Evolutionary conservation across 2,888 invertebrate species (phyloP), one percentile per base, ranked within the genome.

Genomic region (Perizoma affinitatum): DNA sequence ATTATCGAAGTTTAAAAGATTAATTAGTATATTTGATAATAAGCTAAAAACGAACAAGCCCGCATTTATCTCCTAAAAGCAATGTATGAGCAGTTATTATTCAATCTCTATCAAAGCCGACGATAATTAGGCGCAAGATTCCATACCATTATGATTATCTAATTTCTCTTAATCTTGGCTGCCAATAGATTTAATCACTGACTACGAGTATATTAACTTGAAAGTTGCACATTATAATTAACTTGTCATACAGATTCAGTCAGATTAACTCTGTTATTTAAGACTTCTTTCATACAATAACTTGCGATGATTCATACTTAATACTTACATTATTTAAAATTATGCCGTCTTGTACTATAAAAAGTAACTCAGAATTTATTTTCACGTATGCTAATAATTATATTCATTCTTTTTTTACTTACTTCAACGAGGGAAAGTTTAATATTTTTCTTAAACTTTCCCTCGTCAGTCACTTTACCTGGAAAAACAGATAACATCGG

Each of bases 341-440:
- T 68, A 75, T 69, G 68, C 70, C 71, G 75, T 72, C 75, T 74
- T 69, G 74, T 74, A 63, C 48, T 43, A 76, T 76, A 78, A 50
- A 38, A 34, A 10, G 22, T 33, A 11, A 4, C 43, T 58, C 43
- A 72, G 75, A 76, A 74, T 71, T 74, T 75, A 74, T 74, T 75
- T 52, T 41, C 41, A 42, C 51, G 11, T 38, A 69, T 72, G 77
- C 67, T 73, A 80, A 81, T 84, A 79, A 79, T 83, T 79, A 79
- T 67, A 65, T 72, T 75, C 80, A 84, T 84, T 83, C 47, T 69
- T 75, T 74, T 74, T 76, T 74, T 22, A 22, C 22, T 22, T 22
- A 22, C 22, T 22, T 22, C 22, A 22, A 22, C 22, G 3, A 22
- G 22, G 22, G 22, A 22, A 22, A 22, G 22, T 22, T 22, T 22